Evolutionary conservation across 2,888 invertebrate species (phyloP).

Genomic region (Panzeria rudis): DNA sequence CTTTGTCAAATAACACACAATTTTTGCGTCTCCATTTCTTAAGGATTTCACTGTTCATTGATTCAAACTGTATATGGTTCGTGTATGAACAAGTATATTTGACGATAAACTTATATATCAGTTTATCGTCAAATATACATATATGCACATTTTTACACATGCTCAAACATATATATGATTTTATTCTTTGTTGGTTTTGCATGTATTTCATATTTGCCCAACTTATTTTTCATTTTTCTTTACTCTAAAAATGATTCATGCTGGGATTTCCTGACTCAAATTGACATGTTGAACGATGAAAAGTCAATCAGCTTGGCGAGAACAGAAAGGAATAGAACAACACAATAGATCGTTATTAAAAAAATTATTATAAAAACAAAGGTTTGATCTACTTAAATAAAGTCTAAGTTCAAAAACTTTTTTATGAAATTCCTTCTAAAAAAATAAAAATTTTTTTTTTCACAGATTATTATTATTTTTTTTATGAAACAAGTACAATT

Average conservation of each 20-base stretch:
- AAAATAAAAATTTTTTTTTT: not conserved
- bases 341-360: constrained; percentile 52
- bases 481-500: too few relatives aligned
- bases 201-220: constrained; percentile 10
- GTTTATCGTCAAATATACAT: too few relatives aligned
- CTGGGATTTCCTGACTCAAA: constrained; percentile 80
- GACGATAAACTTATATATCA: constrained; percentile 36
- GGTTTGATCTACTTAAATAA: constrained; percentile 34
- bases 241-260: constrained; percentile 78
- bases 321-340: constrained; percentile 25
- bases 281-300: constrained; percentile 78
- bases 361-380: constrained; percentile 7
- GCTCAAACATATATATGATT: constrained; percentile 23
- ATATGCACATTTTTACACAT: constrained; percentile 41
- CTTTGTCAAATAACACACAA: not conserved
- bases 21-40: not conserved
- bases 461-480: not conserved
- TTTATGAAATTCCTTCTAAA: not conserved
- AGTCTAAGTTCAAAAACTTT: constrained; percentile 12
- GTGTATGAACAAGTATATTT: constrained; percentile 11
- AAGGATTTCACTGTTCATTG: constrained; percentile 3
- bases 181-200: constrained; percentile 10
- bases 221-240: constrained; percentile 7
- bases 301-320: constrained; percentile 52
- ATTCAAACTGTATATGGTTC: not conserved